Percentiles rank a stretch among this genome's conserved stretches.
Evolutionary conservation across 2,888 invertebrate species (phyloP).

Genomic region (Acronicta alni): DNA sequence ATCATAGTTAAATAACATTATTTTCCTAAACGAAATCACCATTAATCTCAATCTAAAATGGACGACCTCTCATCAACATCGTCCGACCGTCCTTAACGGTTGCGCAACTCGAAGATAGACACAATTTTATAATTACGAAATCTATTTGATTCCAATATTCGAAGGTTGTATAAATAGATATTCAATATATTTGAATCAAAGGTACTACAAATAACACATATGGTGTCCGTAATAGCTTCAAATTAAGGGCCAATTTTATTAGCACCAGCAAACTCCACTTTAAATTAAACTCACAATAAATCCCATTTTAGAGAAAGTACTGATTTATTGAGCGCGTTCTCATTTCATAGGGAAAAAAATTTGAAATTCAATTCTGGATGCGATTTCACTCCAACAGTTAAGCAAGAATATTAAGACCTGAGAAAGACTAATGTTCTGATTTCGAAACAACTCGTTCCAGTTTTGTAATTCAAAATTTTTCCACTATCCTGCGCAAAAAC

Average conservation of each 20-base stretch:
- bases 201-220: slow-evolving; percentile 11
- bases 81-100: slow-evolving; percentile 19
- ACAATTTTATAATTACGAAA: slow-evolving; percentile 36
- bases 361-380: slow-evolving; percentile 73
- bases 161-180: slow-evolving; percentile 25
- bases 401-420: slow-evolving; percentile 65
- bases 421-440: slow-evolving; percentile 62
- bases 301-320: slow-evolving; percentile 75
- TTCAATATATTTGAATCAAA: slow-evolving; percentile 12
- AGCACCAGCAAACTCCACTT: slow-evolving; percentile 29
- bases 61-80: slow-evolving; percentile 26
- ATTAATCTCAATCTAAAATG: slow-evolving; percentile 33
- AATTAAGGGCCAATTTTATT: slow-evolving; percentile 18
- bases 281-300: slow-evolving; percentile 64
- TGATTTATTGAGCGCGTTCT: slow-evolving; percentile 73
- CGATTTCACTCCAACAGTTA: slow-evolving; percentile 72
- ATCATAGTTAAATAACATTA: slow-evolving; percentile 33
- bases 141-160: slow-evolving; percentile 35
- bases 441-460: slow-evolving; percentile 66
- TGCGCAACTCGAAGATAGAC: slow-evolving; percentile 37
- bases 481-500: slow-evolving; percentile 68
- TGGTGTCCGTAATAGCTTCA: slow-evolving; percentile 25
- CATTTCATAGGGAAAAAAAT: slow-evolving; percentile 69
- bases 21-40: slow-evolving; percentile 42
- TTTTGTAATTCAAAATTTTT: slow-evolving; percentile 70